Evolutionary conservation across 92 coral and sea anemone genomes (phyloP).

Genomic region (Epizoanthus fatuus): DNA sequence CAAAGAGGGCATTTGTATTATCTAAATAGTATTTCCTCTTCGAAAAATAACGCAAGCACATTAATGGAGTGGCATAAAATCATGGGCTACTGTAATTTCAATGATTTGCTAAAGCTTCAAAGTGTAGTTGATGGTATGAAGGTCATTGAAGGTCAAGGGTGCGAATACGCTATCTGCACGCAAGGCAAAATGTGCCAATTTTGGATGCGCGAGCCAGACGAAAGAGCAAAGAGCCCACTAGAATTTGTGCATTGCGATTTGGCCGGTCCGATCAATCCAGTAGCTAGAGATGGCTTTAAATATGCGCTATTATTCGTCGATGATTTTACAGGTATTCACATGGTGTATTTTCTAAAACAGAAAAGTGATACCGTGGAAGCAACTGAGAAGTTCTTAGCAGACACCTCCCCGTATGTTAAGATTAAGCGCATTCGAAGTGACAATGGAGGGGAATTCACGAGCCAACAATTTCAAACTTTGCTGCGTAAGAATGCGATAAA

Average conservation of each 20-base stretch:
- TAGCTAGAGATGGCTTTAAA: background rate
- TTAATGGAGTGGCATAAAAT: slow-evolving; percentile 24
- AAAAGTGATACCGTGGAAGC: slow-evolving; percentile 56
- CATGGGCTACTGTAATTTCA: slow-evolving; percentile 22
- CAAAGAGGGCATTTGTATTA: slow-evolving; percentile 3
- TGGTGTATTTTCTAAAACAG: slow-evolving; percentile 38
- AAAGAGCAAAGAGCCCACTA: background rate
- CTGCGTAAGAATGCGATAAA: slow-evolving; percentile 40
- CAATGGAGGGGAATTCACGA: slow-evolving; percentile 58
- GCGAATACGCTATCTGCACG: background rate
- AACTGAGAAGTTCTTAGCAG: slow-evolving; percentile 47
- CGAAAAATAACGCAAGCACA: background rate
- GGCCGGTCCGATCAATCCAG: background rate
- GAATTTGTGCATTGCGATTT: slow-evolving; percentile 6
- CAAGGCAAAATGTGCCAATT: slow-evolving; percentile 15
- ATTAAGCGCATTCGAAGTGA: slow-evolving; percentile 56
- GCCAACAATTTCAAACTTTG: slow-evolving; percentile 27
- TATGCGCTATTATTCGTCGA: background rate
- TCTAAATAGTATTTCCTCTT: slow-evolving; percentile 7
- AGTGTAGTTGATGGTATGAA: slow-evolving; percentile 4
- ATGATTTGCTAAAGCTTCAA: slow-evolving; percentile 34
- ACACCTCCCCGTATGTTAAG: slow-evolving; percentile 59
- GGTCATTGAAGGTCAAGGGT: no score
- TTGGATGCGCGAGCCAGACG: no score
- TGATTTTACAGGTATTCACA: slow-evolving; percentile 32